These are phyloP conservation scores for Halesus radiatus DNA, from an alignment of 1,140 invertebrate species.

Conservation along the genomic window DNA sequence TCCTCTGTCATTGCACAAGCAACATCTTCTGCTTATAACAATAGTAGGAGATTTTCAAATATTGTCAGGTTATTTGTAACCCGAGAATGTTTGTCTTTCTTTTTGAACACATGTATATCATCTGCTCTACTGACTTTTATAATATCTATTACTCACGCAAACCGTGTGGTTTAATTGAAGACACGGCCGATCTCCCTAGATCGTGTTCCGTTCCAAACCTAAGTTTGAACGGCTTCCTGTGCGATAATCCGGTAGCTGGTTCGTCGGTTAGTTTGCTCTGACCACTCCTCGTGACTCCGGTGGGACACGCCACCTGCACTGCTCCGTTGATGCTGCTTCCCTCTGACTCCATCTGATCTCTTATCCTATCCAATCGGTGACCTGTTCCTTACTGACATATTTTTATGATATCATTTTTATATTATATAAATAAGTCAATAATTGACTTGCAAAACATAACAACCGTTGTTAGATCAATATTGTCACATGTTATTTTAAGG, in stretches of 20 bases:
- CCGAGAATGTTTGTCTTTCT: too few species aligned
- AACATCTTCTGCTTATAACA: too few species aligned
- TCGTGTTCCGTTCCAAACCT: conserved; percentile 60
- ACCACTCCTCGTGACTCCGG: conserved; percentile 7
- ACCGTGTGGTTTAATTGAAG: conserved; percentile 59
- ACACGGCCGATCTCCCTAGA: conserved; percentile 60
- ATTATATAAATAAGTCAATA: conserved; percentile 33
- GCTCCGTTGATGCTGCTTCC: conserved; percentile 20
- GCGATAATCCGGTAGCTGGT: not conserved
- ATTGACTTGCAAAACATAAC: not conserved
- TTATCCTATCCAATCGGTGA: too few species aligned
- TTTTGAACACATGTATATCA: too few species aligned
- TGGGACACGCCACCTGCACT: conserved; percentile 30
- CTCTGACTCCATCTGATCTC: conserved; percentile 36
- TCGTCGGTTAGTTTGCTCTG: not conserved
- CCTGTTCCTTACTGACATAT: conserved; percentile 27
- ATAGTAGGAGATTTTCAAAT: too few species aligned
- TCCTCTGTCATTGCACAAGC: too few species aligned
- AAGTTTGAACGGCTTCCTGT: conserved; percentile 62
- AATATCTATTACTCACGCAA: conserved; percentile 52
- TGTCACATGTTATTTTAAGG: conserved; percentile 29
- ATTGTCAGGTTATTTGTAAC: too few species aligned
- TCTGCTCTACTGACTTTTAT: too few species aligned
- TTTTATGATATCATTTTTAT: conserved; percentile 33
- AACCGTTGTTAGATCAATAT: conserved; percentile 61